A percentile compares a stretch with the other conserved stretches of the same genome.
Evolutionary conservation across 2,797 vertebrate species (phyloP).

Genomic region (Pogoniulus pusillus): DNA sequence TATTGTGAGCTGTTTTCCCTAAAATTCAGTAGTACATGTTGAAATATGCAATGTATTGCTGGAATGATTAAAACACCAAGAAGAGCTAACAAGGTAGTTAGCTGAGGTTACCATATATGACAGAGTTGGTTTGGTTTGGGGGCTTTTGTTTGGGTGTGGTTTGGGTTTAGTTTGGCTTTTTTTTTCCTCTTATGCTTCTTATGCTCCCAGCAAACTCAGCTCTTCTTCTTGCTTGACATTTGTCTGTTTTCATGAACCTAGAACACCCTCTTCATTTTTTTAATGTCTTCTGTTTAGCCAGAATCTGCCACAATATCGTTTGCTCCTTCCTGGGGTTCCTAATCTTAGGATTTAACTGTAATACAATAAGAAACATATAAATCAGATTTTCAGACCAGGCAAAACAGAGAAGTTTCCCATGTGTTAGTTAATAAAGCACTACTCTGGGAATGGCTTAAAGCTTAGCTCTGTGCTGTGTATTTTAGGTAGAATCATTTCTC

Average conservation of each 20-base stretch:
- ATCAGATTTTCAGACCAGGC: neutral
- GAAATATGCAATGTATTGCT: neutral
- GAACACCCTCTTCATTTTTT: fast-evolving
- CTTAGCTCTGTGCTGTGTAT: neutral
- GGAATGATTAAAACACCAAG: neutral
- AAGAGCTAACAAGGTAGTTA: neutral
- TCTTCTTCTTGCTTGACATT: neutral
- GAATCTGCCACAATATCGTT: neutral
- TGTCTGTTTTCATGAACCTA: neutral
- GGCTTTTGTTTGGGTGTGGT: no score
- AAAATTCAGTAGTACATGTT: neutral
- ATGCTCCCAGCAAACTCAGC: fast-evolving
- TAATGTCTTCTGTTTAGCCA: neutral
- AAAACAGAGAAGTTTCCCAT: neutral
- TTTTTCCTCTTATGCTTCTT: neutral
- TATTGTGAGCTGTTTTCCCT: neutral
- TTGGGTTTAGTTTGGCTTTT: neutral
- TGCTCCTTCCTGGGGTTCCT: neutral
- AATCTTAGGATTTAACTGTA: neutral
- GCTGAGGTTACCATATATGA: neutral
- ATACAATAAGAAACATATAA: neutral
- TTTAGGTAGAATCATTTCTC: neutral
- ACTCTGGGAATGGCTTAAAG: neutral
- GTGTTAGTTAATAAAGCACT: neutral
- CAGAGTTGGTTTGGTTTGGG: fast-evolving